These are phyloP conservation scores for Parazoanthus atlanticus DNA, from an alignment of 92 coral and sea anemone genomes.

Conservation along the genomic window DNA sequence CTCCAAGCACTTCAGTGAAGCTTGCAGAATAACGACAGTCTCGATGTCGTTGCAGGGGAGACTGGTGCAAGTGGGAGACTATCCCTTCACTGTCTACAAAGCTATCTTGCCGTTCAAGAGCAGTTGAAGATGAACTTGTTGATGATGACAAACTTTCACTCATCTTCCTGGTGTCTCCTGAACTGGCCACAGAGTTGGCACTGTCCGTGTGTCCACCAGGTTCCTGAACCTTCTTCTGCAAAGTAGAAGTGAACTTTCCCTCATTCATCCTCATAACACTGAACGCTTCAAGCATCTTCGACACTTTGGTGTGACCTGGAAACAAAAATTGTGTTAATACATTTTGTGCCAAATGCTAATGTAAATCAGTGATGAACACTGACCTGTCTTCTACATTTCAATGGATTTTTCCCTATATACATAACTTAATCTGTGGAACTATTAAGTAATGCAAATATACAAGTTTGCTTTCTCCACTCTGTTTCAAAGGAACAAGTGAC, in stretches of 20 bases:
- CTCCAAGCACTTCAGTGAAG: constrained; percentile 69
- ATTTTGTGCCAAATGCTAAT: neutral
- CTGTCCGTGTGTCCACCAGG: constrained; percentile 56
- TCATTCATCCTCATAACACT: constrained; percentile 89
- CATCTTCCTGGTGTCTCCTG: constrained; percentile 59
- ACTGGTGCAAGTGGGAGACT: constrained; percentile 34
- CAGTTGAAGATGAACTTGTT: constrained; percentile 79
- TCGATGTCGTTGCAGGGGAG: constrained; percentile 18
- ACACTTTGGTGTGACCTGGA: constrained; percentile 90
- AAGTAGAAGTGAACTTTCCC: constrained; percentile 84
- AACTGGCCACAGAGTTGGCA: constrained; percentile 41
- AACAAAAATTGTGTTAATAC: neutral
- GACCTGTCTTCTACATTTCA: too few relatives aligned
- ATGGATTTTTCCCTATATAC: too few relatives aligned
- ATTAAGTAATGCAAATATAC: too few relatives aligned
- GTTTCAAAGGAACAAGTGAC: too few relatives aligned
- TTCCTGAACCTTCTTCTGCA: constrained; percentile 79
- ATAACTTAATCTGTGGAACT: too few relatives aligned
- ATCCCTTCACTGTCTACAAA: constrained; percentile 40
- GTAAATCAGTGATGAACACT: too few relatives aligned
- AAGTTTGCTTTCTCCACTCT: too few relatives aligned
- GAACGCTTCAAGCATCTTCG: constrained; percentile 93
- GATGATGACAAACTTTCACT: constrained; percentile 83
- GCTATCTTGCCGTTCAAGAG: constrained; percentile 67
- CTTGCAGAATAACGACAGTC: constrained; percentile 86